These are phyloP conservation scores for Streptopelia turtur DNA, from an alignment of 2,797 vertebrate species.

Conservation along the genomic window DNA sequence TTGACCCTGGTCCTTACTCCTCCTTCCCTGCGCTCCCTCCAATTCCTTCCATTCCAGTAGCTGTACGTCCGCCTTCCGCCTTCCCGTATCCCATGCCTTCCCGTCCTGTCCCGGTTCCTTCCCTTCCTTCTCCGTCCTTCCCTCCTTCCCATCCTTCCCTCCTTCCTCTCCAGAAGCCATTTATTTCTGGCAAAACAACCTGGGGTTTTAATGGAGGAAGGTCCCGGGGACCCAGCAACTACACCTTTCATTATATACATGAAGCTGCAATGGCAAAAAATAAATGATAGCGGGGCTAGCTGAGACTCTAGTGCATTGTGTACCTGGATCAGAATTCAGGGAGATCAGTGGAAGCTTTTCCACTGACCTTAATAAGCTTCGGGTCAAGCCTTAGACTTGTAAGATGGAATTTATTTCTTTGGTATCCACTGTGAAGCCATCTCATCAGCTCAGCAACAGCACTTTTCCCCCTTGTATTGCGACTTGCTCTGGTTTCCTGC, in stretches of 20 bases:
- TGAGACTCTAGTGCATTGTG: background rate
- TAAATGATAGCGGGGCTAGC: rapidly evolving
- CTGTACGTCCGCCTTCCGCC: too few species aligned
- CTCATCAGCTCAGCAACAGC: background rate
- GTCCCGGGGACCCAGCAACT: background rate
- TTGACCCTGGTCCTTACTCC: too few species aligned
- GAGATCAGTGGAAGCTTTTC: background rate
- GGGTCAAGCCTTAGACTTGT: background rate
- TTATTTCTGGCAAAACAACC: background rate
- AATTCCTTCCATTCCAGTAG: too few species aligned
- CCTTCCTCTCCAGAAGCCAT: background rate
- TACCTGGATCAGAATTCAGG: background rate
- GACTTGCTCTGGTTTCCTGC: background rate
- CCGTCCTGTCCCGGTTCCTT: too few species aligned
- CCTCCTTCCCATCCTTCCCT: too few species aligned
- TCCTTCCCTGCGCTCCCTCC: too few species aligned
- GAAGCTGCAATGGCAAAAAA: background rate
- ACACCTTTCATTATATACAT: background rate
- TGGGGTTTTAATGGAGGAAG: background rate
- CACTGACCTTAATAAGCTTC: background rate
- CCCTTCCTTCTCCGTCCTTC: too few species aligned
- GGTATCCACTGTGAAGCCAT: background rate
- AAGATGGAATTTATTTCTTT: background rate
- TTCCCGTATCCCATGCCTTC: too few species aligned
- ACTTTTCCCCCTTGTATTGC: background rate